phyloP scores from a whole-genome alignment of 2,113 vertebrate genomes.

The Anas platyrhynchos region DNA sequence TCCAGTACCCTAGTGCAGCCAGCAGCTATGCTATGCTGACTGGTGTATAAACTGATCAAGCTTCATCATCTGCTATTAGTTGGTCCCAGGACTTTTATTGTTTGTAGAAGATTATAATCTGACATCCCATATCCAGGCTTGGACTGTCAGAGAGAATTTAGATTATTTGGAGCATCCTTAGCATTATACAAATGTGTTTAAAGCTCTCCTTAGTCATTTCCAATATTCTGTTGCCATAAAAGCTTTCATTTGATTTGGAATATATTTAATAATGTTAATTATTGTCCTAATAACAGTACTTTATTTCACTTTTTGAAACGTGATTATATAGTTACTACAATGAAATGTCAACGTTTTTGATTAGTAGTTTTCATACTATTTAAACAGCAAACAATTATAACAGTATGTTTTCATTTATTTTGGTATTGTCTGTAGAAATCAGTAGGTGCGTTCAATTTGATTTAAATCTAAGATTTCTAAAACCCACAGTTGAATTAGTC shows the following conservation, averaged over 20 bases:
- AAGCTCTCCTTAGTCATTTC: background rate
- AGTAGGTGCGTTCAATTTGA: background rate
- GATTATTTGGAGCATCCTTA: background rate
- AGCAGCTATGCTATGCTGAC: background rate
- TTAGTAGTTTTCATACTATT: background rate
- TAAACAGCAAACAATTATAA: background rate
- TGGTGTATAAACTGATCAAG: background rate
- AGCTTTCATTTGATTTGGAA: background rate
- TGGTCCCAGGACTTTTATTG: background rate
- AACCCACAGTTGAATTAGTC: background rate
- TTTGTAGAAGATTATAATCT: background rate
- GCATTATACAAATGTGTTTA: background rate
- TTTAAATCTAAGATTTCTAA: background rate
- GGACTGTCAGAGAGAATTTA: background rate
- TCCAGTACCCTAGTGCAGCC: background rate
- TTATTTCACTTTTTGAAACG: background rate
- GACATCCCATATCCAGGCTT: background rate
- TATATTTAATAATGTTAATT: background rate
- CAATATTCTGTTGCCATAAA: background rate
- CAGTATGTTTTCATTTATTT: background rate
- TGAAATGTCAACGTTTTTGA: background rate
- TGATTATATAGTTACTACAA: background rate
- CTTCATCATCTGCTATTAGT: background rate
- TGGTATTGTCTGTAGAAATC: background rate
- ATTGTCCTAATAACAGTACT: background rate